Evolutionary conservation across 2,797 vertebrate species (phyloP).

Genomic region (Chaenodraco wilsoni): DNA sequence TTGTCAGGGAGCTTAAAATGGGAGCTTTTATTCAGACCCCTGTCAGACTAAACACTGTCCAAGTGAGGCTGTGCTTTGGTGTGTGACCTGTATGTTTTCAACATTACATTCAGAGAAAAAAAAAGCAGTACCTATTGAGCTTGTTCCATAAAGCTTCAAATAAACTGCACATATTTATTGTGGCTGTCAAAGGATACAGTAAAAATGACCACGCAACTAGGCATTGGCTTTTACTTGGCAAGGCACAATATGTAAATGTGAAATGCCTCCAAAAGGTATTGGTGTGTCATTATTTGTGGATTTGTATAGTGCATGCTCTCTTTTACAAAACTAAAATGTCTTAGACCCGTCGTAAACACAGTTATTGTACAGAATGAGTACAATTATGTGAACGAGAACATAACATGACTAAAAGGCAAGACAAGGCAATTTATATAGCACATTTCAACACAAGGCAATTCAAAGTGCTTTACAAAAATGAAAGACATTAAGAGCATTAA

Average conservation of each 20-base stretch:
- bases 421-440: too few species aligned
- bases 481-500: too few species aligned
- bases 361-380: background rate
- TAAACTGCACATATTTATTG: background rate
- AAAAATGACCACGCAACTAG: conserved; percentile 3
- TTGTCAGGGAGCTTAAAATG: conserved; percentile 61
- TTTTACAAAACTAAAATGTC: background rate
- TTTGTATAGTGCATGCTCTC: background rate
- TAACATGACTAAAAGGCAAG: background rate
- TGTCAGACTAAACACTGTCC: conserved; percentile 57
- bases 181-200: conserved; percentile 24
- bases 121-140: background rate
- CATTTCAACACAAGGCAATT: too few species aligned
- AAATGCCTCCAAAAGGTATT: background rate
- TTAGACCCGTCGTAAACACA: background rate
- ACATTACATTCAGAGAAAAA: conserved; percentile 21
- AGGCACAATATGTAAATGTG: background rate
- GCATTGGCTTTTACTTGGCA: background rate
- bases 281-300: background rate
- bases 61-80: conserved; percentile 32
- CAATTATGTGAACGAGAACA: background rate
- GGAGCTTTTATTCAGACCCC: conserved; percentile 47
- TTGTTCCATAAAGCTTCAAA: too few species aligned
- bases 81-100: conserved; percentile 39
- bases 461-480: too few species aligned